These are phyloP conservation scores for Macroglossus sobrinus DNA, from an alignment of 2,113 vertebrate species.

Conservation along the genomic window DNA sequence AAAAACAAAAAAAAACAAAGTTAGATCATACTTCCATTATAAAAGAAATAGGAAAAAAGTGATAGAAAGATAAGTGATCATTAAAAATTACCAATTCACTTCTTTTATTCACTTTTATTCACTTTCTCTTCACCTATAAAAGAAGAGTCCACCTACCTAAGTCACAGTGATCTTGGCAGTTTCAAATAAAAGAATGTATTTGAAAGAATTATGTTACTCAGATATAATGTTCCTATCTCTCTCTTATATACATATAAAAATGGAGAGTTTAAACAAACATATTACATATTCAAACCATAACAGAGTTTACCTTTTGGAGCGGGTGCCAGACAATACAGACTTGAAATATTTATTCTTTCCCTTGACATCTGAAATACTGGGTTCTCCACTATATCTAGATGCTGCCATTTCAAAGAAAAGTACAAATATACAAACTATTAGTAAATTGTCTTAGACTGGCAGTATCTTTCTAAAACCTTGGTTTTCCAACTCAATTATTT, in stretches of 20 bases:
- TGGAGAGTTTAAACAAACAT: not conserved
- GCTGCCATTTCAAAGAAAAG: conserved; percentile 62
- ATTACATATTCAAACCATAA: not conserved
- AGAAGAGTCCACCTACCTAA: not conserved
- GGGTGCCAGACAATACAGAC: conserved; percentile 40
- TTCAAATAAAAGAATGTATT: conserved; percentile 22
- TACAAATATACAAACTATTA: conserved; percentile 27
- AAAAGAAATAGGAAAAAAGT: not conserved
- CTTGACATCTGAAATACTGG: conserved; percentile 65
- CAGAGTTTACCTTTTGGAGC: conserved; percentile 70
- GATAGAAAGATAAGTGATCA: not conserved
- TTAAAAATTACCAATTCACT: conserved; percentile 9
- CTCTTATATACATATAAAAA: not conserved
- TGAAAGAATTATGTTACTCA: conserved; percentile 22
- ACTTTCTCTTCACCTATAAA: conserved; percentile 34
- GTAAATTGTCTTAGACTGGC: not conserved
- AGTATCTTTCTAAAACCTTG: not conserved
- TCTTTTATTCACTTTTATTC: too few relatives aligned
- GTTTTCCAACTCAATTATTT: conserved; percentile 16
- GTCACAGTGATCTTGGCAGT: not conserved
- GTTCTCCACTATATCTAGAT: conserved; percentile 44
- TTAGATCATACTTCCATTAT: not conserved
- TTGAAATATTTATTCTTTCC: conserved; percentile 37
- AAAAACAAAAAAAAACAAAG: not conserved
- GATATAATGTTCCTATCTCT: not conserved